Percentiles rank a stretch among this genome's conserved stretches.
Conservation (phyloP, 2,888 invertebrate genomes). For the Catocala nupta region DNA sequence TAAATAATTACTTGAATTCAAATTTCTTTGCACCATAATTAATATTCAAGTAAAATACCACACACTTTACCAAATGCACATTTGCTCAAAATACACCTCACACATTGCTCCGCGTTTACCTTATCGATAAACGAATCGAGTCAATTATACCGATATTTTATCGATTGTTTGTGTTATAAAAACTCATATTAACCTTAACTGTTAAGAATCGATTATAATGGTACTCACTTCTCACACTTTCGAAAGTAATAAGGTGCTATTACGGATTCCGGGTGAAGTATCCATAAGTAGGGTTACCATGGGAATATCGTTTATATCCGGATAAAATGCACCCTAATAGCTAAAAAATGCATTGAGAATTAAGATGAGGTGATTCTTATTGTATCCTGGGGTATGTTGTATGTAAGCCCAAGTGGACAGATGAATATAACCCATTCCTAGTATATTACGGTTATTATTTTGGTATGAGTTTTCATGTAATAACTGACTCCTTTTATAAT, state of each 20-base stretch:
- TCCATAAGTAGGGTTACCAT: conserved; percentile 8
- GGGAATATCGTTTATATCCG: background rate
- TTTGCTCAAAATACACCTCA: background rate
- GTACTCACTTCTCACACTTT: conserved; percentile 47
- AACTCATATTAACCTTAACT: conserved; percentile 32
- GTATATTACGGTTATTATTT: too few species aligned
- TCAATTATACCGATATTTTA: conserved; percentile 36
- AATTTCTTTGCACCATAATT: too few species aligned
- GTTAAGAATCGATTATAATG: conserved; percentile 35
- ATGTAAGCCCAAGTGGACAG: too few species aligned
- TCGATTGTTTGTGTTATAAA: conserved; percentile 40
- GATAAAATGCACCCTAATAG: background rate
- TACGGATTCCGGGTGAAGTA: conserved; percentile 35
- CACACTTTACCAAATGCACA: background rate
- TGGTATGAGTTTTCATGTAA: too few species aligned
- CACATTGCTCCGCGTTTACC: background rate
- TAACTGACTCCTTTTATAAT: too few species aligned
- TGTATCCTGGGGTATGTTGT: too few species aligned
- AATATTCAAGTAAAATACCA: background rate
- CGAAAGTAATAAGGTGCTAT: conserved; percentile 48
- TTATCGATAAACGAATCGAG: conserved; percentile 5
- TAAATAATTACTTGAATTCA: too few species aligned
- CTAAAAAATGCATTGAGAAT: too few species aligned
- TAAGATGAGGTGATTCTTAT: too few species aligned
- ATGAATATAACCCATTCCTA: too few species aligned